Evolutionary conservation across 1,140 invertebrate genomes (phyloP).

Genomic region (Drosophila melanogaster): Release_6_plus_ISO1_MT NT_033779.5:7154501-7155000

Average conservation of each 20-base stretch:
- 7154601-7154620: slow-evolving; percentile 15
- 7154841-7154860: slow-evolving; percentile 12
- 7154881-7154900: slow-evolving; percentile 42
- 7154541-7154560: slow-evolving; percentile 15
- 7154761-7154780: slow-evolving; percentile 40
- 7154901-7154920: slow-evolving; percentile 35
- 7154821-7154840: too few species aligned
- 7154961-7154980: slow-evolving; percentile 39
- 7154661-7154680: slow-evolving; percentile 70
- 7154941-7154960: slow-evolving; percentile 73
- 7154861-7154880: slow-evolving; percentile 73
- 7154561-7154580: slow-evolving; percentile 49
- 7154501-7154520: slow-evolving; percentile 52
- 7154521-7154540: slow-evolving; percentile 9
- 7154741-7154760: slow-evolving; percentile 58
- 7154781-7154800: slow-evolving; percentile 17
- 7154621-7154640: slow-evolving; percentile 55
- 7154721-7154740: slow-evolving; percentile 55
- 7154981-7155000: slow-evolving; percentile 18
- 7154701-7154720: slow-evolving; percentile 23
- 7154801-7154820: slow-evolving; percentile 18
- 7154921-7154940: slow-evolving; percentile 70
- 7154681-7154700: slow-evolving; percentile 26
- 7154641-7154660: slow-evolving; percentile 57
- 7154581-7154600: slow-evolving; percentile 47